A percentile compares a stretch with the other conserved stretches of the same genome.
phyloP scores from a whole-genome alignment of 2,888 invertebrate species.

The Volucella bombylans region DNA sequence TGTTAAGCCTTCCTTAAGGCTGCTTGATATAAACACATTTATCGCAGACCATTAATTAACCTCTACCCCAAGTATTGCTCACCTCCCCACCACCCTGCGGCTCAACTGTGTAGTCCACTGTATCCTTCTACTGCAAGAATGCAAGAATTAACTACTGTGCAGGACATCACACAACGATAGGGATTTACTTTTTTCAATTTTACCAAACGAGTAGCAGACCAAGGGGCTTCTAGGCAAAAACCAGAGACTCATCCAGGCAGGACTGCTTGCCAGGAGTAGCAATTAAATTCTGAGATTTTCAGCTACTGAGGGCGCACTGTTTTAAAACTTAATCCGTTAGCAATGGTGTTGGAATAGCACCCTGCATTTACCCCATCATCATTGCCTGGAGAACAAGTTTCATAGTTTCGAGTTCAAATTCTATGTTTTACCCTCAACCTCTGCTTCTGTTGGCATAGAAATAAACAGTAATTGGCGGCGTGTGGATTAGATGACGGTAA shows the following conservation, averaged over 20 bases:
- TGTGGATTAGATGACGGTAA: slow-evolving; percentile 6
- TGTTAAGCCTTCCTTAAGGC: slow-evolving; percentile 44
- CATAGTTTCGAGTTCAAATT: slow-evolving; percentile 38
- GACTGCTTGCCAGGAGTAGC: slow-evolving; percentile 60
- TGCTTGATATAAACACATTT: slow-evolving; percentile 67
- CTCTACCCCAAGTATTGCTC: neutral
- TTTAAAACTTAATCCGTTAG: slow-evolving; percentile 67
- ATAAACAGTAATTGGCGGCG: neutral
- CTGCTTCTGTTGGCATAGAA: slow-evolving; percentile 7
- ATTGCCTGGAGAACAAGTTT: slow-evolving; percentile 25
- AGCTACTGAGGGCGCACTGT: slow-evolving; percentile 29
- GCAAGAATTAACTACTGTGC: slow-evolving; percentile 59
- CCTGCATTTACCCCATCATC: slow-evolving; percentile 32
- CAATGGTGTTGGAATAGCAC: slow-evolving; percentile 22
- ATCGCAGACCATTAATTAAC: slow-evolving; percentile 72
- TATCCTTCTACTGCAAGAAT: slow-evolving; percentile 25
- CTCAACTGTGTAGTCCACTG: slow-evolving; percentile 5
- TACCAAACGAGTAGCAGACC: slow-evolving; percentile 39
- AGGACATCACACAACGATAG: slow-evolving; percentile 58
- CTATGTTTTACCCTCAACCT: slow-evolving; percentile 35
- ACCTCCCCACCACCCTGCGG: neutral
- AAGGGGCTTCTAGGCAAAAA: slow-evolving; percentile 14
- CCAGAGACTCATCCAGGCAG: neutral
- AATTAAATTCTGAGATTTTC: slow-evolving; percentile 71
- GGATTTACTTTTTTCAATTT: slow-evolving; percentile 72